A percentile compares a stretch with the other conserved stretches of the same genome.
Conservation (phyloP, 2,888 invertebrate genomes). For the Polyploca ridens region DNA sequence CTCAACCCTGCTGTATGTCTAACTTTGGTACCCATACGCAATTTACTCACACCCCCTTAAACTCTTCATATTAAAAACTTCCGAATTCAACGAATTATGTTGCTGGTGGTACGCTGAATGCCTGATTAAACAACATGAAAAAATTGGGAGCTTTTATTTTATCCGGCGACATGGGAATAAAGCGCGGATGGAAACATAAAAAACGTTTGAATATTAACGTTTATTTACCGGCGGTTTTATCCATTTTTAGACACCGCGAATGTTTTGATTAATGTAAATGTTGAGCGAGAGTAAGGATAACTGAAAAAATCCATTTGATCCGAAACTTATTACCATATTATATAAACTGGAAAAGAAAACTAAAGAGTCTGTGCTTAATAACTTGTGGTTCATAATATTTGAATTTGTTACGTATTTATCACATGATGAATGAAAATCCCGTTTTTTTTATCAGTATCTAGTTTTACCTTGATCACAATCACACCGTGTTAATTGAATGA, state of each 20-base stretch:
- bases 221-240: slow-evolving; percentile 12
- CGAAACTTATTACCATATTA: no score
- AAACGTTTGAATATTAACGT: neutral
- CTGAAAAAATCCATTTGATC: no score
- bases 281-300: no score
- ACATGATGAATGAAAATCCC: no score
- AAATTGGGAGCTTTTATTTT: slow-evolving; percentile 10
- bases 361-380: no score
- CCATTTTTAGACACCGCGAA: neutral
- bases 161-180: slow-evolving; percentile 10
- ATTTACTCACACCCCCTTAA: neutral
- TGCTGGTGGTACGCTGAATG: neutral
- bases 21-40: no score
- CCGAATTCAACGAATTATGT: neutral
- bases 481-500: no score
- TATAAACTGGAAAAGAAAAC: no score
- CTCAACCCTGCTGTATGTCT: neutral
- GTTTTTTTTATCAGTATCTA: no score
- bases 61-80: neutral
- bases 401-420: no score
- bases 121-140: slow-evolving; percentile 10
- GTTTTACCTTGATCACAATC: no score
- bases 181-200: neutral
- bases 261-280: slow-evolving; percentile 1
- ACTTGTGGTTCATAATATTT: no score